Evolutionary conservation across 2,113 vertebrate genomes (phyloP), one percentile per base, ranked within the genome.

Genomic region (Ia io): DNA sequence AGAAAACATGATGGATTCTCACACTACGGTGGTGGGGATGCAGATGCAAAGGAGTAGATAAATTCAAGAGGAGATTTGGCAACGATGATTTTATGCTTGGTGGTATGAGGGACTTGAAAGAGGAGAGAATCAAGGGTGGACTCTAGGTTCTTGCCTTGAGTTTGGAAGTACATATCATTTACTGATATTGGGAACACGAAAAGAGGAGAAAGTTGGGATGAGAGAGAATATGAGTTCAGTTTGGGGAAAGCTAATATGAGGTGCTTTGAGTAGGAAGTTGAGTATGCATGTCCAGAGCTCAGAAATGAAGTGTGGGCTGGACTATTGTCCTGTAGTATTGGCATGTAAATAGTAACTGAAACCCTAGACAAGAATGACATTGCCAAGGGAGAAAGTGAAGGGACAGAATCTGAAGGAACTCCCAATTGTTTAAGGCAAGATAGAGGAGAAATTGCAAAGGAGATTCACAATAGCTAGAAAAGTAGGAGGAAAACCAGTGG

Each of bases 121-220:
- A 84, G 25, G 91, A 92, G 69, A 67, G 35, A 96, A 84, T 92
- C 37, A 53, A 92, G 70, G 63, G 51, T 92, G 37, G 86, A 5
- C 53, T 95, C 56, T 22, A 65, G 17, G 28, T 83, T 80, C 53
- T 59, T 56, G 51, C 84, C 37, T 93, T 95, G 63, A 94, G 35
- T 95, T 89, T 91, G 51, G 3, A 28, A 25, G n/a, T 85, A 74
- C 5, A 51, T 12, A 80, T 76, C 65, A 84, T 78, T 92, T 76
- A 40, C 53, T 49, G 14, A 49, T 88, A 91, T 13, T 49, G 63
- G 73, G 79, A 79, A 94, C 79, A 40, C 71, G 28, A 77, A 47
- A 79, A 93, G 79, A 89, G 40, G 32, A 88, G 20, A 53, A 53
- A 49, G 23, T 76, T 95, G 85, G 4, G 22, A 35, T 78, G 63